Evolutionary conservation across 23 tunicate genomes (phyloP).

Genomic region (Ciona savignyi): DNA sequence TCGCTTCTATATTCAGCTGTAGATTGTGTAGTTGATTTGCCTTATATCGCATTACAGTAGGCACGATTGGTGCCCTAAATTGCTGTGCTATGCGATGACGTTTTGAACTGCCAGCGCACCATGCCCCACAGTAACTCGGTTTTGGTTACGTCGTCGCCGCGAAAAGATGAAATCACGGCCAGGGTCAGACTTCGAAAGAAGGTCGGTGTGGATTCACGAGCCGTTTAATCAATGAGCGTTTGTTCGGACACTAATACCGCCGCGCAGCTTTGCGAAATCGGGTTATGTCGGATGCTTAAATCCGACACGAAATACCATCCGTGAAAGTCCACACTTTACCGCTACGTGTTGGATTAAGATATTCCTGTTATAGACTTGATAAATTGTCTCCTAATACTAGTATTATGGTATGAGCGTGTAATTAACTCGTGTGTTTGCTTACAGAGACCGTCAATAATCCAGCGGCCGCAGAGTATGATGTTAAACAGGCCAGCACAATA

Average conservation of each 20-base stretch:
- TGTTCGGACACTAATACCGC: too few relatives aligned
- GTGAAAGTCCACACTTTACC: background rate
- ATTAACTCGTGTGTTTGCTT: too few relatives aligned
- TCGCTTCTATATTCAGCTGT: too few relatives aligned
- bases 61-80: background rate
- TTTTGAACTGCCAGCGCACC: too few relatives aligned
- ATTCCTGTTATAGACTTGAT: too few relatives aligned
- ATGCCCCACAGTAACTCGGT: background rate
- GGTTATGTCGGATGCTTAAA: background rate
- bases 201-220: background rate
- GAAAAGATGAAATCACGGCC: background rate
- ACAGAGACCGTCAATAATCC: slow-evolving; percentile 46
- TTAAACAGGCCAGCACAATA: slow-evolving; percentile 58
- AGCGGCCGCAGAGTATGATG: slow-evolving; percentile 85
- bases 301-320: background rate
- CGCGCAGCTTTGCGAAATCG: background rate
- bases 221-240: background rate
- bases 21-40: too few relatives aligned
- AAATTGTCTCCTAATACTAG: too few relatives aligned
- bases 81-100: background rate
- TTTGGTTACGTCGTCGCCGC: background rate
- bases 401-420: too few relatives aligned
- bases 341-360: background rate
- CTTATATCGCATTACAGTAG: background rate
- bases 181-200: background rate